A percentile compares a stretch with the other conserved stretches of the same genome.
Conservation (phyloP, 2,797 vertebrate species). For the Betta splendens region DNA sequence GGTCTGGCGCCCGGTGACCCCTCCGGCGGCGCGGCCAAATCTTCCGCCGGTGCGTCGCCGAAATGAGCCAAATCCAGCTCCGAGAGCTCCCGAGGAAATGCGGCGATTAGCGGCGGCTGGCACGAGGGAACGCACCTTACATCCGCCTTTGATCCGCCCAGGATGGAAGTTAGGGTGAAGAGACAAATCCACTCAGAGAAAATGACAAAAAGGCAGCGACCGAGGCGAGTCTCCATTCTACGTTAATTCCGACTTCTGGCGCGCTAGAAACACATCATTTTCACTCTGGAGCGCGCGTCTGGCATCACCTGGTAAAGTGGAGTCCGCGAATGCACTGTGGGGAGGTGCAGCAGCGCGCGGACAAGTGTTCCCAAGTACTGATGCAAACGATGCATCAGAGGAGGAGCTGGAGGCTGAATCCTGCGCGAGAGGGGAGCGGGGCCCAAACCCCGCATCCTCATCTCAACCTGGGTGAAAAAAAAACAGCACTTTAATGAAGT, state of each 20-base stretch:
- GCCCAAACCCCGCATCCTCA: constrained; percentile 56
- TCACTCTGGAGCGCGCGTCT: constrained; percentile 36
- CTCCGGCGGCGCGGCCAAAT: constrained; percentile 55
- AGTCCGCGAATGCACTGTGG: constrained; percentile 63
- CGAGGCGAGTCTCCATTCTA: constrained; percentile 75
- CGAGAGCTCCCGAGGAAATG: constrained; percentile 46
- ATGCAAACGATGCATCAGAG: constrained; percentile 79
- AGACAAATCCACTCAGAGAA: constrained; percentile 73
- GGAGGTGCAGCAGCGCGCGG: constrained; percentile 68
- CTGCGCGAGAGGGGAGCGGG: constrained; percentile 59
- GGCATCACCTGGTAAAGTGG: constrained; percentile 66
- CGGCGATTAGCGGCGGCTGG: constrained; percentile 54
- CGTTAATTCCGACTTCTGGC: constrained; percentile 43
- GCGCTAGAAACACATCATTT: constrained; percentile 54
- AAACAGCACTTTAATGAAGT: constrained; percentile 41
- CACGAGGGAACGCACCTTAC: constrained; percentile 83
- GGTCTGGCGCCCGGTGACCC: constrained; percentile 21
- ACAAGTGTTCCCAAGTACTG: constrained; percentile 76
- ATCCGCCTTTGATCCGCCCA: constrained; percentile 78
- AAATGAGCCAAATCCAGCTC: constrained; percentile 50
- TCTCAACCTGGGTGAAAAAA: constrained; percentile 38
- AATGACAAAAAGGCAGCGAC: constrained; percentile 54
- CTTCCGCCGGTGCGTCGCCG: constrained; percentile 49
- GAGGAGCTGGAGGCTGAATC: constrained; percentile 78
- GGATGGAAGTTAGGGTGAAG: constrained; percentile 74